Conservation (phyloP, 2,797 vertebrate genomes). For the Sus cebifrons region DNA sequence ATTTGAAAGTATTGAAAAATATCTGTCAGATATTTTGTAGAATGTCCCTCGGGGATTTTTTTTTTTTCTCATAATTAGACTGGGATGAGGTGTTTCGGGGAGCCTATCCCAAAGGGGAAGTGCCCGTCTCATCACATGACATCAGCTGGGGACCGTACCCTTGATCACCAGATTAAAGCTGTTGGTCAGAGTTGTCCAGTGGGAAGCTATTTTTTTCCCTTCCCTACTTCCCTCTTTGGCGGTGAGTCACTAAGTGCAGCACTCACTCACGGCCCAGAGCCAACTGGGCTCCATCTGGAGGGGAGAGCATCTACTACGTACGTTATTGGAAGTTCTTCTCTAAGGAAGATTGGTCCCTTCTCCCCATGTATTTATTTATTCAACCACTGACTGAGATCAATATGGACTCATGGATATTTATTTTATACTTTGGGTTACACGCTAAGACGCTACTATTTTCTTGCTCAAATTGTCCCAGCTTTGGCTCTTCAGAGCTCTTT, state of each 20-base stretch:
- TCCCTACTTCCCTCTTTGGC: not conserved
- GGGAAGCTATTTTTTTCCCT: not conserved
- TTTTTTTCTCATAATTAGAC: not conserved
- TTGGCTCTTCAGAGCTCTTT: not conserved
- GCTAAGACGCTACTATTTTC: slow-evolving; percentile 64
- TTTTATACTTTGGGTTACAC: slow-evolving; percentile 54
- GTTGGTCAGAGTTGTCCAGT: not conserved
- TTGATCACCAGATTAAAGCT: not conserved
- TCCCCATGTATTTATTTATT: slow-evolving; percentile 56
- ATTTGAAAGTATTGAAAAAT: slow-evolving; percentile 1
- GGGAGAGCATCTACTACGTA: not conserved
- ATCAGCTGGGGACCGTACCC: not conserved
- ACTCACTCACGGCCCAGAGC: not conserved
- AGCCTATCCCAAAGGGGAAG: not conserved
- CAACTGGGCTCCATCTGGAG: slow-evolving; percentile 28
- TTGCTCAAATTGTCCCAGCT: slow-evolving; percentile 35
- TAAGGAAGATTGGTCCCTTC: not conserved
- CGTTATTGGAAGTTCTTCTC: not conserved
- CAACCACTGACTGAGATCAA: slow-evolving; percentile 40
- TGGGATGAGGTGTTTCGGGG: not conserved
- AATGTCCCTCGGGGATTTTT: not conserved
- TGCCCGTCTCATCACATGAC: no score
- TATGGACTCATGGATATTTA: slow-evolving; percentile 36
- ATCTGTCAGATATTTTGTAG: not conserved
- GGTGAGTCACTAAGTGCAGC: slow-evolving; percentile 34